These are phyloP conservation scores for Meiosimyza platycephala DNA, from an alignment of 2,888 invertebrate genomes.

Conservation along the genomic window DNA sequence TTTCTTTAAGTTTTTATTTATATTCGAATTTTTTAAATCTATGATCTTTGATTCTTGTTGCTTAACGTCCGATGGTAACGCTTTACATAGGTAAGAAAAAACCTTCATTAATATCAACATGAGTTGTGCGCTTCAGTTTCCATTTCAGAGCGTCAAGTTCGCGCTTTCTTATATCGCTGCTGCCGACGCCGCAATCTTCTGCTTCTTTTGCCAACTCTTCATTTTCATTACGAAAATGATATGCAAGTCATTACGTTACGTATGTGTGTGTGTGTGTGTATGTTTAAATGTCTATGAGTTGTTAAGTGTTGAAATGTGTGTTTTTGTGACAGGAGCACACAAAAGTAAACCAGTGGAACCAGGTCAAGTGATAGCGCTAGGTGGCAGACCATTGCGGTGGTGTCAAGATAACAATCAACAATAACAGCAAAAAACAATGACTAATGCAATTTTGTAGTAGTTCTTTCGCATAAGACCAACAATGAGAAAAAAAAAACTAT, in stretches of 20 bases:
- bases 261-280: not conserved
- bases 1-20: no score
- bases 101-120: not conserved
- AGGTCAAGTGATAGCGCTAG: slow-evolving; percentile 38
- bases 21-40: no score
- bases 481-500: not conserved
- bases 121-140: slow-evolving; percentile 22
- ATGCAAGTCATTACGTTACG: slow-evolving; percentile 22
- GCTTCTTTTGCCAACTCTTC: slow-evolving; percentile 18
- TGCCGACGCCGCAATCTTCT: not conserved
- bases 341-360: slow-evolving; percentile 11
- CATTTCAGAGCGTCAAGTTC: slow-evolving; percentile 28
- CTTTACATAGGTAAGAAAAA: not conserved
- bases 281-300: slow-evolving; percentile 14
- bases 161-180: not conserved
- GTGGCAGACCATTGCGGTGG: slow-evolving; percentile 31
- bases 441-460: not conserved
- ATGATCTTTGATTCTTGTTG: no score
- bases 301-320: not conserved
- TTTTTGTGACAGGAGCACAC: not conserved
- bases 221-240: slow-evolving; percentile 37
- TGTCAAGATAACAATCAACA: slow-evolving; percentile 8
- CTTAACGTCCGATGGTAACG: no score
- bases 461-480: not conserved
- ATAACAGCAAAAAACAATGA: slow-evolving; percentile 21